Conservation (phyloP, 2,888 invertebrate genomes). For the Orgyia antiqua region DNA sequence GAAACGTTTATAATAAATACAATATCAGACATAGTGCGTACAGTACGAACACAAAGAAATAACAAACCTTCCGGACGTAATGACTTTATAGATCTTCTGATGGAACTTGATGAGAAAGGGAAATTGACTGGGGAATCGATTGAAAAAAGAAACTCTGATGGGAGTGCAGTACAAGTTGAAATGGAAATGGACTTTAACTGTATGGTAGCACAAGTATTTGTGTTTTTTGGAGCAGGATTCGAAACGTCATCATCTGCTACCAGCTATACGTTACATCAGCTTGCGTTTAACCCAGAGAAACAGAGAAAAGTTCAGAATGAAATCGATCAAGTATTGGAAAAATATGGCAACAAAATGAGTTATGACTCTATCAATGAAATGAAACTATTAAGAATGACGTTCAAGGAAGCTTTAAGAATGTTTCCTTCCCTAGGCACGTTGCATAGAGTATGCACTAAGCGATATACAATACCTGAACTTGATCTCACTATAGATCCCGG, state of each 20-base stretch:
- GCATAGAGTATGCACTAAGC: conserved; percentile 39
- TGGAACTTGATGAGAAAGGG: conserved; percentile 41
- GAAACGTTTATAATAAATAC: conserved; percentile 21
- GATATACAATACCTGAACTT: conserved; percentile 37
- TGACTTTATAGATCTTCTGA: conserved; percentile 48
- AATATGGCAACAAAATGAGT: conserved; percentile 45
- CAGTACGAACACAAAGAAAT: conserved; percentile 41
- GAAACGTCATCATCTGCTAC: conserved; percentile 65
- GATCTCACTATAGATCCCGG: conserved; percentile 45
- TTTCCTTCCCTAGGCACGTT: conserved; percentile 46
- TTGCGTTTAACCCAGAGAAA: conserved; percentile 54
- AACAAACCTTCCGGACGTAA: conserved; percentile 43
- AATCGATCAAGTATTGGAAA: conserved; percentile 45
- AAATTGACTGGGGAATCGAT: conserved; percentile 47
- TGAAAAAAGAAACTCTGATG: conserved; percentile 37
- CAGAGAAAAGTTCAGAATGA: conserved; percentile 51
- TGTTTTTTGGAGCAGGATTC: conserved; percentile 65
- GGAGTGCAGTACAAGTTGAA: conserved; percentile 35
- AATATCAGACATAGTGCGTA: conserved; percentile 30
- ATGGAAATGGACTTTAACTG: conserved; percentile 38
- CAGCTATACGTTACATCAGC: conserved; percentile 49
- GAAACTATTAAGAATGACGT: conserved; percentile 37
- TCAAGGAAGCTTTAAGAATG: conserved; percentile 49
- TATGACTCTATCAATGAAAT: conserved; percentile 50
- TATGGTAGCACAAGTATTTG: conserved; percentile 47